Evolutionary conservation across 2,888 invertebrate genomes (phyloP), one percentile per base, ranked within the genome.

Genomic region (Mimas tiliae): DNA sequence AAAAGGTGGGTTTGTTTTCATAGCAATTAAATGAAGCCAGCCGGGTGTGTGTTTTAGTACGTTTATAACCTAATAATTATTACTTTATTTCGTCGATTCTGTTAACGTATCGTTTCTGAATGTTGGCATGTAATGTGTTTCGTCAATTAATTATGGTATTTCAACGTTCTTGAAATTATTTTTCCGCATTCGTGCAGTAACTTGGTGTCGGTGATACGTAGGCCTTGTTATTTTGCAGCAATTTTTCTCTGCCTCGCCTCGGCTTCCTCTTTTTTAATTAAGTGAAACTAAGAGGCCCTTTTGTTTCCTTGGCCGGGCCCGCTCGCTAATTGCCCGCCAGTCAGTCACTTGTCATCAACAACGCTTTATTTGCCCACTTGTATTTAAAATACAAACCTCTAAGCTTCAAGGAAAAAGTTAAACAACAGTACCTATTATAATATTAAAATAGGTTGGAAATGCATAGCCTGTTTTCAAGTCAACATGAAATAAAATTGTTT

Each of bases 291-390:
- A 88, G 86, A 86, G 88, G 82, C 82, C 80, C 84, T 85, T 86
- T 89, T 88, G 85, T 88, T 85, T 76, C 79, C 75, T 74, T 75
- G 75, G 76, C 76, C 76, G 78, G 77, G 77, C 80, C 79, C 75
- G 79, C 76, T 76, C 83, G 81, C 85, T 89, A 90, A 90, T 90
- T 90, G 88, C 88, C 84, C 83, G 84, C 84, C 89, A 89, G 85
- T 90, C 89, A 88, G 86, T 89, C 87, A 87, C 88, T 88, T 89
- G 87, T 86, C 86, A 85, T 81, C 83, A 81, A 79, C 86, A 87
- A 86, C 76, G 83, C 81, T 85, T 84, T 86, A 85, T 87, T 84
- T 84, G 74, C 77, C 77, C 79, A 82, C 81, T 86, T 77, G 79
- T 77, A 75, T 82, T 84, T 78, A 79, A 75, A 81, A 83, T 51